These are phyloP conservation scores for Proteles cristata DNA, from an alignment of 2,113 vertebrate genomes.

Conservation along the genomic window DNA sequence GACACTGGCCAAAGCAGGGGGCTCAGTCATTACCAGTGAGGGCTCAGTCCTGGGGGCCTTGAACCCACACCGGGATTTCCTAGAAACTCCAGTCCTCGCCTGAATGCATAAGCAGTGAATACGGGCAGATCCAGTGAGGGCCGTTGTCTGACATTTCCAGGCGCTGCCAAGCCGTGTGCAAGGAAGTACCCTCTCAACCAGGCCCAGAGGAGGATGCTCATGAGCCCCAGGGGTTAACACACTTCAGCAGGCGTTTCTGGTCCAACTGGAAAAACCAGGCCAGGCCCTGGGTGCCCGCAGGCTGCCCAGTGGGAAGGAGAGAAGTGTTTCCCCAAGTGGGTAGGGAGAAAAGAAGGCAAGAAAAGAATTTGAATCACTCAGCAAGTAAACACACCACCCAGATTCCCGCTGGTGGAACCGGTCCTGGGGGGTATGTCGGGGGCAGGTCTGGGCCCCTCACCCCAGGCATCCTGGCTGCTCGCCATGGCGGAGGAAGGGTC, in stretches of 20 bases:
- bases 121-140: not conserved
- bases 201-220: not conserved
- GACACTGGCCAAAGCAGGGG: not conserved
- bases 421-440: too few species aligned
- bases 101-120: accelerated
- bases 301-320: not conserved
- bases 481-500: accelerated
- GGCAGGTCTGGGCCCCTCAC: not conserved
- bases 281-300: not conserved
- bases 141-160: not conserved
- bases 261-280: conserved; percentile 74
- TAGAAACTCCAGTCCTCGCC: too few species aligned
- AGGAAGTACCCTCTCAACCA: not conserved
- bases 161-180: not conserved
- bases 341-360: not conserved
- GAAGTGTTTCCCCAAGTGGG: not conserved
- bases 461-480: accelerated
- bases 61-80: not conserved
- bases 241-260: not conserved
- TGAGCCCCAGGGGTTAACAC: not conserved
- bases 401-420: not conserved
- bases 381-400: not conserved
- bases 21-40: accelerated
- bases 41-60: not conserved
- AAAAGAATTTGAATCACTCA: not conserved